A percentile compares a stretch with the other conserved stretches of the same genome.
These are phyloP conservation scores for Gryon sp. DNA, from an alignment of 1,140 invertebrate species.

Conservation along the genomic window DNA sequence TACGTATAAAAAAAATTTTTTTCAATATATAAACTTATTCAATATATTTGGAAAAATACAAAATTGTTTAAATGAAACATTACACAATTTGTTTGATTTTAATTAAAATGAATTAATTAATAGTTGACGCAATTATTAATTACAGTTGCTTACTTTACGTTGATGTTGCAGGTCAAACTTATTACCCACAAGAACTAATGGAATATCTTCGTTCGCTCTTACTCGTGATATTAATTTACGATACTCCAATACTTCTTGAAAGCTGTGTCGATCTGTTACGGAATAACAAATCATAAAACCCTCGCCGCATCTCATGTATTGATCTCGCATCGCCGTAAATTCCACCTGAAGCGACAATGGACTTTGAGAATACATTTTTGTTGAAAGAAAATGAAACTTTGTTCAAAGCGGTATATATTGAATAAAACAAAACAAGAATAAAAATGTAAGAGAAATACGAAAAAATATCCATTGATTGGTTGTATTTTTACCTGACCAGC, in stretches of 20 bases:
- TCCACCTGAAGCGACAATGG: slow-evolving; percentile 83
- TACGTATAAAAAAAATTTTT: too few relatives aligned
- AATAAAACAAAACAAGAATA: too few relatives aligned
- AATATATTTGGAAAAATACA: too few relatives aligned
- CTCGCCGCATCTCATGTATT: slow-evolving; percentile 98
- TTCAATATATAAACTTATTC: too few relatives aligned
- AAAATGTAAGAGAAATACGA: too few relatives aligned
- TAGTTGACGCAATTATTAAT: background rate
- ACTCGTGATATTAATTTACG: slow-evolving; percentile 97
- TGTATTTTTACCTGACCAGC: slow-evolving; percentile 91
- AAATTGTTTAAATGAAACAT: too few relatives aligned
- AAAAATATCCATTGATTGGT: background rate
- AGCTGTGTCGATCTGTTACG: slow-evolving; percentile 89
- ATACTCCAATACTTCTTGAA: slow-evolving; percentile 92
- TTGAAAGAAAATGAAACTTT: too few relatives aligned
- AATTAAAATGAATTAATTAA: slow-evolving; percentile 6
- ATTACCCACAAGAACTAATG: slow-evolving; percentile 98
- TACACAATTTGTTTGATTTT: background rate
- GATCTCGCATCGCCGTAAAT: slow-evolving; percentile 97
- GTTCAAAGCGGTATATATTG: too few relatives aligned
- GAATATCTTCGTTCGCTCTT: slow-evolving; percentile 97
- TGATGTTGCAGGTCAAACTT: slow-evolving; percentile 96
- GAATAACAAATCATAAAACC: slow-evolving; percentile 95
- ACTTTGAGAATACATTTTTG: too few relatives aligned
- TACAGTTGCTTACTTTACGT: slow-evolving; percentile 85